Base-by-base conservation (phyloP, 1,140 invertebrate genomes). In the Atta cephalotes region DNA sequence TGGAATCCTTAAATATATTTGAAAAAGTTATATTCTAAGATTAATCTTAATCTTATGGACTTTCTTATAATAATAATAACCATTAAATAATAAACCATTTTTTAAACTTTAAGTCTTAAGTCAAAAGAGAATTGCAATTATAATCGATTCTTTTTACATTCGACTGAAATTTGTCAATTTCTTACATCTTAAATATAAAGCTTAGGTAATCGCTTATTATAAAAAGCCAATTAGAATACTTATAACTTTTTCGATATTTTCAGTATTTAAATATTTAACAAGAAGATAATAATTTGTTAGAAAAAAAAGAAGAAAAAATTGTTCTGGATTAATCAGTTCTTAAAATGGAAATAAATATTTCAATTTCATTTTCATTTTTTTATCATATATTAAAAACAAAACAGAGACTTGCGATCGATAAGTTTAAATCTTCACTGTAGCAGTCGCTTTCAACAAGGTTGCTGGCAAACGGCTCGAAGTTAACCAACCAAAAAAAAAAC, bases 381-480 rank as follows among this genome's bases (percentile, higher is more conserved):
- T 3, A 3, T 56, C 28, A 16, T 9, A 35, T 51, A 35, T 51
- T 76, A n/a, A 12, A 76, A 68, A 25, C 31, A 14, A 9, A 25
- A 45, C n/a, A 28, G 39, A 45, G 56, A 25, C 18, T 28, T 49
- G n/a, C 7, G 5, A 76, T 84, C 25, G 70, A 84, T 84, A 71
- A 76, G 56, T 76, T 74, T 84, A 49, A 74, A 74, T 84, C 80
- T 74, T 76, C 56, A 76, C 21, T 63, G 53, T 58, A 81, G 49
- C 45, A 49, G 18, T 28, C 21, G n/a, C 7, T 74, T 63, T 58
- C 21, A 25, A 62, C 80, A 84, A 76, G 70, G 70, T 84, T 84
- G 80, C 77, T 86, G 85, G 76, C 85, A 86, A 81, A 70, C n/a
- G 2, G 14, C 14, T 70, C 56, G 63, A 86, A 80, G 85, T 86